phyloP scores from a whole-genome alignment of 2,113 vertebrate genomes.

The Oreotrochilus melanogaster region DNA sequence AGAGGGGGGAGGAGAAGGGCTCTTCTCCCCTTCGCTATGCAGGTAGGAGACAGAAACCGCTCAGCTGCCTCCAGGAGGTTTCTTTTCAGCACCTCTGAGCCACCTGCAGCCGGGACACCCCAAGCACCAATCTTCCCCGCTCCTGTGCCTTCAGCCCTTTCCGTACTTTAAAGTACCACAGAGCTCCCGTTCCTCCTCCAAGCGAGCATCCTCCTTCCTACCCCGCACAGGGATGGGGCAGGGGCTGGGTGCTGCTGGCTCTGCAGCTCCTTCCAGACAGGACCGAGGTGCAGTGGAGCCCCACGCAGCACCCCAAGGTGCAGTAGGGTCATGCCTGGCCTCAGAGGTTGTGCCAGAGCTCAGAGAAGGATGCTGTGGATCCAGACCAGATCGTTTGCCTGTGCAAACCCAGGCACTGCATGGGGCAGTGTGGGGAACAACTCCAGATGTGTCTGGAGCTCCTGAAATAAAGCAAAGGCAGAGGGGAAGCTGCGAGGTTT shows the following conservation, averaged over 20 bases:
- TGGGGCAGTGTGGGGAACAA: rapidly evolving
- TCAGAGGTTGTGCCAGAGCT: rapidly evolving
- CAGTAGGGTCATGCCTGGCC: rapidly evolving
- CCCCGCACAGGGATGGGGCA: rapidly evolving
- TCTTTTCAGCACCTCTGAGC: not conserved
- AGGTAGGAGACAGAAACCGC: constrained; percentile 57
- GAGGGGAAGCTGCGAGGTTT: not conserved
- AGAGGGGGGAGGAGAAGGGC: not conserved
- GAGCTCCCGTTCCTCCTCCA: not conserved
- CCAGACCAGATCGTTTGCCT: not conserved
- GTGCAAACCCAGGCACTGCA: not conserved
- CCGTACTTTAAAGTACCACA: rapidly evolving
- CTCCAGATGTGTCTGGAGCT: not conserved
- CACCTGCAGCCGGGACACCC: rapidly evolving
- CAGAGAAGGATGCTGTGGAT: not conserved
- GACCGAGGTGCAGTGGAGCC: not conserved
- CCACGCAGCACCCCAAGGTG: not conserved
- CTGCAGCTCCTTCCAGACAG: rapidly evolving
- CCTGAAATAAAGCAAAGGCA: not conserved
- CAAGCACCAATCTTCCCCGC: rapidly evolving
- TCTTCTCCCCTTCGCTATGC: constrained; percentile 31
- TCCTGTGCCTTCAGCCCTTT: not conserved
- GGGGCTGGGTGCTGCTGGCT: rapidly evolving
- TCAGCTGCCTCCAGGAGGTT: rapidly evolving
- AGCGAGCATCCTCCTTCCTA: rapidly evolving